phyloP scores from a whole-genome alignment of 1,140 invertebrate genomes.

The Cherax quadricarinatus region DNA sequence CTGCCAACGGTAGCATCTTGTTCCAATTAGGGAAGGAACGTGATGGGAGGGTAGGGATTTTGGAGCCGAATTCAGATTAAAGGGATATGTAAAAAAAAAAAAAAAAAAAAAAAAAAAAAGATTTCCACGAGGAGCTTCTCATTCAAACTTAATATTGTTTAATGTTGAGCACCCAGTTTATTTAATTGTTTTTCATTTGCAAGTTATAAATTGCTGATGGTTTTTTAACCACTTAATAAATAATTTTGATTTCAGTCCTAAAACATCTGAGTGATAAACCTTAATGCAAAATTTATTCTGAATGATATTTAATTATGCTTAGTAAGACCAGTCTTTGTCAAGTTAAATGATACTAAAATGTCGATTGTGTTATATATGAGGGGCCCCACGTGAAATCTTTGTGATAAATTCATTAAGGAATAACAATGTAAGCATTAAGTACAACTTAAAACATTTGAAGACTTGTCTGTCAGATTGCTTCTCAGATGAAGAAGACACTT shows the following conservation, averaged over 20 bases:
- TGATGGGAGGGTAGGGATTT: conserved; percentile 31
- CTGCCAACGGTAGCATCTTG: conserved; percentile 65
- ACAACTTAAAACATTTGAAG: background rate
- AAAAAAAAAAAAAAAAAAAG: background rate
- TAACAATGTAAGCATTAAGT: too few relatives aligned
- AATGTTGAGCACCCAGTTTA: background rate
- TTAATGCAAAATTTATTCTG: background rate
- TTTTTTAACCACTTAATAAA: background rate
- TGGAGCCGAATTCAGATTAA: conserved; percentile 3
- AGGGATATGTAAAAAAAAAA: background rate
- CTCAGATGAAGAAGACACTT: background rate
- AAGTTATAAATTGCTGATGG: background rate
- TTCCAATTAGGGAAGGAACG: conserved; percentile 51
- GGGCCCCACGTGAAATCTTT: too few relatives aligned
- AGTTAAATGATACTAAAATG: background rate
- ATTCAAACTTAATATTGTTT: conserved; percentile 7
- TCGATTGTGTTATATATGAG: too few relatives aligned
- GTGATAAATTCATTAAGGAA: too few relatives aligned
- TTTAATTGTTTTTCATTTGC: background rate
- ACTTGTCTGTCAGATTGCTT: background rate
- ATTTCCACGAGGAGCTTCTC: conserved; percentile 1
- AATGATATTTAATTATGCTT: background rate
- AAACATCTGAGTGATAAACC: background rate
- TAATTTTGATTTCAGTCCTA: background rate
- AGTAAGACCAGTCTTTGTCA: background rate